These are phyloP conservation scores for Yponomeuta plumbellus DNA, from an alignment of 2,888 invertebrate genomes.

Conservation along the genomic window DNA sequence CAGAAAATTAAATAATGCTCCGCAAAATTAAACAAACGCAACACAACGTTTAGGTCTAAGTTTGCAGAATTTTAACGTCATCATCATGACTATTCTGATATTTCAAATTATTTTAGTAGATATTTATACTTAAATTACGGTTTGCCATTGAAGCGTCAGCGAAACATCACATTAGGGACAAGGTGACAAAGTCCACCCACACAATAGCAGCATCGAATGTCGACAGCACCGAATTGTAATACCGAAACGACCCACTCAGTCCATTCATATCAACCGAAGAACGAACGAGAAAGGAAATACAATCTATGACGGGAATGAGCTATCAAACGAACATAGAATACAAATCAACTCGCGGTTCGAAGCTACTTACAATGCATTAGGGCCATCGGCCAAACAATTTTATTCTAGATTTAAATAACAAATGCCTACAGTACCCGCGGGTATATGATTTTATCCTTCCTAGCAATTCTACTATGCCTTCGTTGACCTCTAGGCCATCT, in stretches of 20 bases:
- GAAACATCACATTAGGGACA: constrained; percentile 33
- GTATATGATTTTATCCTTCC: not conserved
- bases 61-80: too few relatives aligned
- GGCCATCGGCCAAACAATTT: not conserved
- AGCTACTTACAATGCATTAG: not conserved
- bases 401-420: not conserved
- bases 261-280: not conserved
- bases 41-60: too few relatives aligned
- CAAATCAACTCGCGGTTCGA: not conserved
- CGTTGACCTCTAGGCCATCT: constrained; percentile 9
- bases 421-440: not conserved
- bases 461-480: not conserved
- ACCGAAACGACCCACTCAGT: constrained; percentile 7
- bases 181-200: constrained; percentile 32
- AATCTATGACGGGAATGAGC: not conserved
- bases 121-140: not conserved
- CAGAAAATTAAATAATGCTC: too few relatives aligned
- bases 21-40: too few relatives aligned
- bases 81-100: too few relatives aligned
- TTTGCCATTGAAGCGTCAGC: constrained; percentile 18
- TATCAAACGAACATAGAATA: constrained; percentile 10
- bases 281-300: constrained; percentile 6
- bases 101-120: too few relatives aligned
- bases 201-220: constrained; percentile 26
- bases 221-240: constrained; percentile 23